These are phyloP conservation scores for Tragelaphus strepsiceros DNA, from an alignment of 2,113 vertebrate species.

Conservation along the genomic window DNA sequence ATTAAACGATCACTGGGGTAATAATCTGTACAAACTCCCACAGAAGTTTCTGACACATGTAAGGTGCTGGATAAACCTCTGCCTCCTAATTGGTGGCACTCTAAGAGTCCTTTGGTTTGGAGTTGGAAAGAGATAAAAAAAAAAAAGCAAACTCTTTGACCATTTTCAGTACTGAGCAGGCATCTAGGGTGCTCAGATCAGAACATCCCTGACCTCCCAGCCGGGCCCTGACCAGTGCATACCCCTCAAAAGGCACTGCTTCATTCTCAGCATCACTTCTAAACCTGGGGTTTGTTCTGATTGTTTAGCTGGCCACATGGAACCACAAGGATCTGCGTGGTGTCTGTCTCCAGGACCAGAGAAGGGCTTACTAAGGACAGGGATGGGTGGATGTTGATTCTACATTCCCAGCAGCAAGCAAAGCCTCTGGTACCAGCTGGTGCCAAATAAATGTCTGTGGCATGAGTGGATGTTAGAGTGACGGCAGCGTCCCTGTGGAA, in stretches of 20 bases:
- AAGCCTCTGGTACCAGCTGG: not conserved
- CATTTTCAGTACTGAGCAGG: not conserved
- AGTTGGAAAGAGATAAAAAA: not conserved
- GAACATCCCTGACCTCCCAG: not conserved
- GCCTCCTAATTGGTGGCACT: not conserved
- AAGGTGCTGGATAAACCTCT: not conserved
- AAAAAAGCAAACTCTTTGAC: not conserved
- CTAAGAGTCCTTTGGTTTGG: not conserved
- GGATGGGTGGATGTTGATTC: not conserved
- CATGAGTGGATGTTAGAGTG: not conserved
- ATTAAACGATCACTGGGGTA: not conserved
- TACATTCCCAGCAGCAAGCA: not conserved
- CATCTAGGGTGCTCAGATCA: not conserved
- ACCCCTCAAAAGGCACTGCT: too few relatives aligned
- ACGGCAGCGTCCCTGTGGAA: not conserved
- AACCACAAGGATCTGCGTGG: not conserved
- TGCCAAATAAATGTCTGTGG: not conserved
- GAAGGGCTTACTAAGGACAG: not conserved
- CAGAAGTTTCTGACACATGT: not conserved
- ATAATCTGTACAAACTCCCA: not conserved
- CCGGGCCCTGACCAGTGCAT: rapidly evolving
- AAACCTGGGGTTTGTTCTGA: rapidly evolving
- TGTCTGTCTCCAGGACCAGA: not conserved
- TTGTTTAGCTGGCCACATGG: not conserved
- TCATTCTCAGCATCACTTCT: not conserved